phyloP scores from a whole-genome alignment of 2,797 vertebrate species.

The Cyprinodon diabolis region DNA sequence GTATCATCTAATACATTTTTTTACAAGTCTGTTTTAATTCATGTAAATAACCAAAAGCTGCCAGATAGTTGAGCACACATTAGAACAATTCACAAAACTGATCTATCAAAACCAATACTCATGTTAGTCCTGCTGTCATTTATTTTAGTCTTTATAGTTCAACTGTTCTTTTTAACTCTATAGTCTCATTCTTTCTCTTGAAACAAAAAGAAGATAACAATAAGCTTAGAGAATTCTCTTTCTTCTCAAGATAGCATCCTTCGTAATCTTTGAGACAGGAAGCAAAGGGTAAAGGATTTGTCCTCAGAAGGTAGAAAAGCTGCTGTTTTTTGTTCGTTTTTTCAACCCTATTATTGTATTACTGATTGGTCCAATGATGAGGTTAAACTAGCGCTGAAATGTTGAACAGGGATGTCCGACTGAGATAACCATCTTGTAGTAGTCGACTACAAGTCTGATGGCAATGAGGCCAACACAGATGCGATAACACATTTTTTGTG shows the following conservation, averaged over 20 bases:
- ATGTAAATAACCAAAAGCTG: constrained; percentile 34
- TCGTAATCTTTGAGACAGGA: constrained; percentile 66
- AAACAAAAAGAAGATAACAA: constrained; percentile 63
- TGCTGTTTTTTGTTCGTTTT: constrained; percentile 75
- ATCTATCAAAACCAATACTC: constrained; percentile 27
- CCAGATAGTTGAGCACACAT: constrained; percentile 29
- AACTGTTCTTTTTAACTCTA: constrained; percentile 28
- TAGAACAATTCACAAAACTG: constrained; percentile 22
- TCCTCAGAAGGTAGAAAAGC: constrained; percentile 74
- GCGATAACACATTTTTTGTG: constrained; percentile 47
- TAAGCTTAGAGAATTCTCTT: constrained; percentile 72
- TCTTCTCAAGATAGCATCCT: constrained; percentile 78
- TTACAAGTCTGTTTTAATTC: constrained; percentile 34
- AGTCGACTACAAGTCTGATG: constrained; percentile 57
- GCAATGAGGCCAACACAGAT: constrained; percentile 45
- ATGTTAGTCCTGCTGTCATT: constrained; percentile 27
- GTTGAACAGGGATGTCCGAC: constrained; percentile 68
- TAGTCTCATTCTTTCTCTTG: constrained; percentile 45
- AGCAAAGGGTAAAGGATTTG: constrained; percentile 62
- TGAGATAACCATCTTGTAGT: constrained; percentile 71
- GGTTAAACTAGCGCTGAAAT: constrained; percentile 58
- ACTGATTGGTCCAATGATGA: constrained; percentile 64
- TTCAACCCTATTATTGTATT: constrained; percentile 75
- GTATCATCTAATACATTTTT: constrained; percentile 48
- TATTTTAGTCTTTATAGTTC: constrained; percentile 31